Conservation (phyloP, 2,888 invertebrate species). For the Onthophagus sagittarius region DNA sequence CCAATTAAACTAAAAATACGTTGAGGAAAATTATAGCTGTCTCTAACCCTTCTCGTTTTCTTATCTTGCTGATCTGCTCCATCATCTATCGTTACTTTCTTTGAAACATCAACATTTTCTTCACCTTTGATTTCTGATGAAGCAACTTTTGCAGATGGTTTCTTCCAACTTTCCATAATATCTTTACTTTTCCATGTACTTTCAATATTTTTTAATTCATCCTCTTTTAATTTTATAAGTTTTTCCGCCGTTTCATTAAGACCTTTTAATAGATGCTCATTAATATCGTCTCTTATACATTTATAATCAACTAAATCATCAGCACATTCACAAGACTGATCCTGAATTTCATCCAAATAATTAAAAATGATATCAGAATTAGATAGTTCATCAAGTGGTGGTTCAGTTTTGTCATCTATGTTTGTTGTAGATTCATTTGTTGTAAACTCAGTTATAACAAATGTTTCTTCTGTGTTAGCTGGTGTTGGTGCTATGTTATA, state of each 20-base stretch:
- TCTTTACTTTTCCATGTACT: background rate
- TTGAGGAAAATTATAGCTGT: background rate
- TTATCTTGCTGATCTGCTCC: background rate
- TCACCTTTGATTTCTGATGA: background rate
- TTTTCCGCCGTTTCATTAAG: background rate
- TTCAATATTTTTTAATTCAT: background rate
- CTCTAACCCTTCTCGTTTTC: background rate
- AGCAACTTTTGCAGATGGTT: background rate
- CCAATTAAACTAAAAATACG: background rate
- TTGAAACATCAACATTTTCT: background rate
- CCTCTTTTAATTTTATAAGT: background rate
- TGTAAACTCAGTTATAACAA: background rate
- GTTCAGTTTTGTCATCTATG: background rate
- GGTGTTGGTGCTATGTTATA: no score
- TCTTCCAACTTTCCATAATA: background rate
- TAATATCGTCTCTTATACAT: background rate
- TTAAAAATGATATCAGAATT: no score
- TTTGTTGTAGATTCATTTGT: background rate
- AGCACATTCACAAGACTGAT: no score
- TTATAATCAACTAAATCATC: no score
- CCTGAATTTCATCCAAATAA: no score
- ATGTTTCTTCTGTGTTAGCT: background rate
- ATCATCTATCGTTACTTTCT: background rate
- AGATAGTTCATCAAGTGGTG: background rate
- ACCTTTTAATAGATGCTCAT: background rate